Evolutionary conservation across 2,797 vertebrate species (phyloP), one percentile per base, ranked within the genome.

Genomic region (Semotilus atromaculatus): DNA sequence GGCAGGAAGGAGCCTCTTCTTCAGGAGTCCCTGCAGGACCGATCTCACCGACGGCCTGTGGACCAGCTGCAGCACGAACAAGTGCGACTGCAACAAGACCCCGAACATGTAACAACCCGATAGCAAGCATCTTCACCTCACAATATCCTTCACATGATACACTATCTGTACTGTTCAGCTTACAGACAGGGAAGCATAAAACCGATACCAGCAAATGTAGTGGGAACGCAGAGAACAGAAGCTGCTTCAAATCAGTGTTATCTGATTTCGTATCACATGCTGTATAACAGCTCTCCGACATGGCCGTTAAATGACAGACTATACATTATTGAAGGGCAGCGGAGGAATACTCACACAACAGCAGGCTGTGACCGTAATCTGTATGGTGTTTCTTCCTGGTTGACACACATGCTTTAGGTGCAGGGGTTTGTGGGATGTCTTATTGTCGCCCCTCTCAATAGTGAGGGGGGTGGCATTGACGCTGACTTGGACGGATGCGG

Each of bases 371-470:
- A 99, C 98, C 0, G 98, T 99, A 67, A 99, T 99, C 95, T 99
- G 98, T 93, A 99, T 99, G 83, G 98, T 99, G 95, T 99, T 99
- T 86, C 98, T 97, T 80, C 98, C 98, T 0, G 98, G 98, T 92
- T 99, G 97, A 93, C 98, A 99, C 66, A 99, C 98, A 0, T 99
- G 97, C 92, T 99, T 99, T 86, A 99, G 96, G 94, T 99, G 98
- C 95, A 99, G 91, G 89, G 98, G 97, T 93, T 99, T 99, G 94
- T 99, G 98, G 88, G 98, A 99, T 66, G 98, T 99, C 95, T 99
- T 99, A 95, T 99, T 99, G 95, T 99, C 98, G 0, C 98, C 98
- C 5, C 98, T 94, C 85, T 99, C 98, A 3, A 99, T 99, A 92
- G 98, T 99, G 92, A 99, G 97, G 1, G 98, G 98, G 0, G 98